Percentiles rank a stretch among this genome's conserved stretches.
phyloP scores from a whole-genome alignment of 2,888 invertebrate genomes.

The Synanthedon formicaeformis region DNA sequence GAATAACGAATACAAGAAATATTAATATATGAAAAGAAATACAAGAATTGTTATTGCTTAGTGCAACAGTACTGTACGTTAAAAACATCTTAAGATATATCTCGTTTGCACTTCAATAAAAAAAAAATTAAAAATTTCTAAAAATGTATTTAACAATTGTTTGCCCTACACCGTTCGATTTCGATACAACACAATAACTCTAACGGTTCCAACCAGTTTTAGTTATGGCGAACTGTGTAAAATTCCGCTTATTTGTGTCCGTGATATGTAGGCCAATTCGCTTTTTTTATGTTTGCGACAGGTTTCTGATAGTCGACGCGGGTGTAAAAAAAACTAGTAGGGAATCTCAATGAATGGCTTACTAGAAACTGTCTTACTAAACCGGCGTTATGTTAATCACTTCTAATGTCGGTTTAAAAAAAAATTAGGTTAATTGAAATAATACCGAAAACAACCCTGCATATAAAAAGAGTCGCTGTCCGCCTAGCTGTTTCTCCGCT shows the following conservation, averaged over 20 bases:
- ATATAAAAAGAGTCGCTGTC: no score
- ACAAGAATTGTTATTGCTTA: no score
- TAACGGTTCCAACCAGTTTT: constrained; percentile 46
- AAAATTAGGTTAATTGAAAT: no score
- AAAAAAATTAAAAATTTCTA: not conserved
- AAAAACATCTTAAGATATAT: not conserved
- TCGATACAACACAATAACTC: constrained; percentile 26
- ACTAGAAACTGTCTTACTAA: no score
- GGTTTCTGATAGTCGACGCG: constrained; percentile 40
- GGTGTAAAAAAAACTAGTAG: constrained; percentile 1
- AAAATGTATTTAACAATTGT: constrained; percentile 4
- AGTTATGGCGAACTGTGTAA: constrained; percentile 37
- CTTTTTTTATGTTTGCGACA: constrained; percentile 40
- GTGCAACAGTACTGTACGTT: no score
- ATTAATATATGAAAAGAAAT: no score
- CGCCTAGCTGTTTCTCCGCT: no score
- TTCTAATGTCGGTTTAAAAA: no score
- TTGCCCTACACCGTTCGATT: constrained; percentile 6
- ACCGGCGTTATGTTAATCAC: no score
- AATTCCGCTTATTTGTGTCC: constrained; percentile 51
- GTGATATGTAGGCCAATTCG: constrained; percentile 53
- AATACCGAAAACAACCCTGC: no score
- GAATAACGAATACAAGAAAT: no score
- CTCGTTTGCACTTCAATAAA: not conserved
- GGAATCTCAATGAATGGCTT: not conserved